Base-by-base conservation (phyloP, 2,797 vertebrate genomes). In the Tragelaphus eurycerus region DNA sequence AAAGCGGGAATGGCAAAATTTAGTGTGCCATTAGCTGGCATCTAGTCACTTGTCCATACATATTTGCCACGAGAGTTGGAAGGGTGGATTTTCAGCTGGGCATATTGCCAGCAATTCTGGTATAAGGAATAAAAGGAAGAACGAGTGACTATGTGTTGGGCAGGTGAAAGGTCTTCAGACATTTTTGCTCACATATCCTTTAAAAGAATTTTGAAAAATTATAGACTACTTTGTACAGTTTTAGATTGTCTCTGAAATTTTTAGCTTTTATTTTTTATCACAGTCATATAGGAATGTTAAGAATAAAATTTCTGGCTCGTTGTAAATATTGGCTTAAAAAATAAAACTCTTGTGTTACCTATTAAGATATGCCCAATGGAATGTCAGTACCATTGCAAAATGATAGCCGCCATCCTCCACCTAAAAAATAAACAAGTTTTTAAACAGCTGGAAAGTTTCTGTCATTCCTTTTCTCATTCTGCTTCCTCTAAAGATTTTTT, bases 161-260 rank as follows among this genome's bases (percentile, higher is more conserved):
- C 9, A 71, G 54, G 55, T 2, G 6, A 78, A 4, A 6, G 14
- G 17, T 89, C 38, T 71, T 93, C 43, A 74, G 67, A 48, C 7
- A 34, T n/a, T 67, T 97, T 34, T 92, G n/a, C 48, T 95, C 9
- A 6, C 19, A 52, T 52, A 52, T 25, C 38, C 64, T 62, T 89
- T 81, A 83, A 91, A 93, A 57, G 7, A 38, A 55, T 79, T 91
- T 92, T 91, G 85, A 93, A 96, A 90, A 84, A 59, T 86, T 79
- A 62, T 38, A 62, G 87, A 38, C 27, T 50, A 23, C 38, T 19
- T 71, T 91, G 38, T 38, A 62, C 54, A 62, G 48, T 82, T 94
- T 83, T 31, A 86, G 62, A 89, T 60, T 85, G 67, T 83, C n/a
- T 21, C 7, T 78, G 21, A 76, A 86, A 88, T 82, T 15, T 23